Base-by-base conservation (phyloP, 2,797 vertebrate genomes). In the Delichon dasypus region DNA sequence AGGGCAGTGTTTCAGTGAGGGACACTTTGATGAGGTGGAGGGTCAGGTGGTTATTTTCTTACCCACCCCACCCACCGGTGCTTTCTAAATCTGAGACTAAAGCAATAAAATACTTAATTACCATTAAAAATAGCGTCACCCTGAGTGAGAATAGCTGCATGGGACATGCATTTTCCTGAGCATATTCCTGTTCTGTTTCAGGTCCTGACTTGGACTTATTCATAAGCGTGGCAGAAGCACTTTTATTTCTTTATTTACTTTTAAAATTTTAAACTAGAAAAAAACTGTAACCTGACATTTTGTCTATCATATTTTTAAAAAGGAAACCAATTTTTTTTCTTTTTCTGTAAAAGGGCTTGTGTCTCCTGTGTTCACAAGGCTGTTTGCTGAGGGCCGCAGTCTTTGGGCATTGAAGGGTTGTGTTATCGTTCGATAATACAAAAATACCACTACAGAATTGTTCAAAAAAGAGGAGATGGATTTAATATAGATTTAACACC, bases 381-480 rank as follows among this genome's bases (percentile, higher is more conserved):
- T 99, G 99, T 99, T 98, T 99, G 98, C 98, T 97, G 90, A 98
- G 99, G 99, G 98, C 98, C 98, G 99, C 99, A 99, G 99, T 98
- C 98, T 98, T 98, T 98, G 98, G 98, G 98, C 99, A 98, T 99
- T 99, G 99, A 99, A 99, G 99, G 99, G 97, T 98, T 98, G 97
- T 98, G 98, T 98, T 97, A 98, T 98, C 95, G 97, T 98, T 96
- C 97, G 97, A 97, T 83, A 97, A 94, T 88, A 95, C 96, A 97
- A 95, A 91, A 97, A 95, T 83, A 96, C 72, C 95, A 96, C 97
- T 96, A 97, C 95, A 96, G 89, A 91, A 92, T 67, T 92, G 77
- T 93, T 96, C 89, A 93, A 95, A 96, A 96, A 93, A 91, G 94
- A 97, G 85, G 93, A 87, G 65, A 96, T 97, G 97, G 80, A 78